Evolutionary conservation across 2,888 invertebrate genomes (phyloP), one percentile per base, ranked within the genome.

Genomic region (Sthenelais limicola): DNA sequence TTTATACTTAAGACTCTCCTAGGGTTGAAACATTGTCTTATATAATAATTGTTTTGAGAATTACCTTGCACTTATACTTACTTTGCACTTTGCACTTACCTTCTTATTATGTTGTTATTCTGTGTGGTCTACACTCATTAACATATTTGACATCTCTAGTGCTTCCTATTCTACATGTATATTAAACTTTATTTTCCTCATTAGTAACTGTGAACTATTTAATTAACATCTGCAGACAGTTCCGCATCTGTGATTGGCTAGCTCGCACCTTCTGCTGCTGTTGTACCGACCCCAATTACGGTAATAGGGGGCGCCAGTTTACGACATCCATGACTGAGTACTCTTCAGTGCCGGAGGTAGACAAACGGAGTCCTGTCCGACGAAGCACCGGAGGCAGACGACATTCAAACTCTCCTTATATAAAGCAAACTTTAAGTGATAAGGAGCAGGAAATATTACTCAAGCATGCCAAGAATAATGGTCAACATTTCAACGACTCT

Each of bases 381-480:
- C 48, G 26, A 1, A 28, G 30, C 26, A 35, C 15, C 1, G 26
- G 7, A 21, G 32, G 26, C 32, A 15, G 68, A 2, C 18, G 68
- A 24, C 68, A 68, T 28, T 47, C 47, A 12, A 30, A 30, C 3
- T 47, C 68, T 47, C 68, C 68, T 28, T 68, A 68, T 48, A 32
- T 68, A 15, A 68, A 68, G 24, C 28, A 47, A 12, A 43, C 15
- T 1, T 26, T 68, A 3, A 68, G 48, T 30, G 26, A 68, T 12
- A 38, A 48, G 28, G 68, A 68, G 30, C 43, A 68, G n/a, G 48
- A 68, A 15, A 68, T 68, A 21, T 43, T 68, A 32, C 28, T 68
- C 5, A 68, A 68, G 18, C 68, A 68, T 32, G 24, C 48, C 26
- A 47, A 47, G 1, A 56, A 56, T 21, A 24, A 52, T 24, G 56